A percentile compares a stretch with the other conserved stretches of the same genome.
phyloP scores from a whole-genome alignment of 1,140 invertebrate genomes.

The Drosophila nikananu region DNA sequence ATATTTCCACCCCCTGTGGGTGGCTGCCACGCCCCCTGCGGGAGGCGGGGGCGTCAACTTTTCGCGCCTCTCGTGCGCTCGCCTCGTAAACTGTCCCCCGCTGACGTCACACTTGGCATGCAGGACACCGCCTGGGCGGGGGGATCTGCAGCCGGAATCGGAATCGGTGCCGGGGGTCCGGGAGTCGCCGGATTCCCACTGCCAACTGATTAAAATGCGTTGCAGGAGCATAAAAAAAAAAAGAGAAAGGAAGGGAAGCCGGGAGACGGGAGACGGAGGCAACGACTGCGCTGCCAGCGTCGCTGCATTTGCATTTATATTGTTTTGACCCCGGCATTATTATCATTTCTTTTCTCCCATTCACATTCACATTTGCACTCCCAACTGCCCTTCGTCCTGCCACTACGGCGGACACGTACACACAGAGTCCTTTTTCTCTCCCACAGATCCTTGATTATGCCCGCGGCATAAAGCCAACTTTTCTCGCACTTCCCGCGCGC shows the following conservation, averaged over 20 bases:
- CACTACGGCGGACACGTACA: constrained; percentile 49
- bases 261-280: too few relatives aligned
- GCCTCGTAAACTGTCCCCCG: constrained; percentile 49
- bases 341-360: constrained; percentile 58
- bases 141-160: constrained; percentile 33
- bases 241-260: too few relatives aligned
- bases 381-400: not conserved
- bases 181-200: constrained; percentile 20
- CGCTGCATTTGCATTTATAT: constrained; percentile 83
- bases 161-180: constrained; percentile 2
- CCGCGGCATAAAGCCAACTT: constrained; percentile 50
- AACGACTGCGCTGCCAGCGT: constrained; percentile 26
- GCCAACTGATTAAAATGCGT: constrained; percentile 79
- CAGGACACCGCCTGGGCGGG: constrained; percentile 48
- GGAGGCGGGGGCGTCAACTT: constrained; percentile 35
- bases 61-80: constrained; percentile 26
- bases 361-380: not conserved
- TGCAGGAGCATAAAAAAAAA: constrained; percentile 51
- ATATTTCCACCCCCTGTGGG: not conserved
- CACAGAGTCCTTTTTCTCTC: constrained; percentile 2
- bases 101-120: constrained; percentile 61
- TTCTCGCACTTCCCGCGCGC: constrained; percentile 6
- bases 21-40: constrained; percentile 19
- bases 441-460: constrained; percentile 55
- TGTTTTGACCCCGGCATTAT: constrained; percentile 81